Percentiles rank a stretch among this genome's conserved stretches.
phyloP scores from a whole-genome alignment of 1,140 invertebrate species.

The Druon quercuslanigerum region DNA sequence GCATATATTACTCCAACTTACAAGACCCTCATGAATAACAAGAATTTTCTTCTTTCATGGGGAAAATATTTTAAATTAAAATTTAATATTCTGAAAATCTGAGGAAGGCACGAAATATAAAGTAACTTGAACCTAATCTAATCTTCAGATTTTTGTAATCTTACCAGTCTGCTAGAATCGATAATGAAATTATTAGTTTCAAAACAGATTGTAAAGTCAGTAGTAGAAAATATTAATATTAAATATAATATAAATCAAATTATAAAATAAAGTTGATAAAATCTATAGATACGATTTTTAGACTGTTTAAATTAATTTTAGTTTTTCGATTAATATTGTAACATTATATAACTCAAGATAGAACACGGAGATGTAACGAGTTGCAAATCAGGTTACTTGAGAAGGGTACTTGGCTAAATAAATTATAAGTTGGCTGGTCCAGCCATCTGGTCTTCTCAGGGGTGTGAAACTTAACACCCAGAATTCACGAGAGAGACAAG shows the following conservation, averaged over 20 bases:
- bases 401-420: constrained; percentile 48
- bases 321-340: background rate
- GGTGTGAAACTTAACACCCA: constrained; percentile 41
- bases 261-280: background rate
- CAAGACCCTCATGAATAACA: background rate
- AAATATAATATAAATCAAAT: too few species aligned
- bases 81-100: constrained; percentile 10
- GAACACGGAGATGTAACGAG: constrained; percentile 40
- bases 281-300: background rate
- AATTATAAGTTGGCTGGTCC: constrained; percentile 54
- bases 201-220: too few species aligned
- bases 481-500: constrained; percentile 32
- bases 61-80: constrained; percentile 17
- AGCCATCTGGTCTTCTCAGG: constrained; percentile 34
- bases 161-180: too few species aligned
- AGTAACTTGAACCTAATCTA: background rate
- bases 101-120: background rate
- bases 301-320: background rate
- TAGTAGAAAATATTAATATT: too few species aligned
- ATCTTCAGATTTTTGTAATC: too few species aligned
- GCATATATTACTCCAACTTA: constrained; percentile 4
- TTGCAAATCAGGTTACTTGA: constrained; percentile 54
- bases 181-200: too few species aligned
- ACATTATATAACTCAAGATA: background rate
- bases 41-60: background rate